Evolutionary conservation across 2,888 invertebrate species (phyloP), one percentile per base, ranked within the genome.

Genomic region (Gymnosoma rotundatum): DNA sequence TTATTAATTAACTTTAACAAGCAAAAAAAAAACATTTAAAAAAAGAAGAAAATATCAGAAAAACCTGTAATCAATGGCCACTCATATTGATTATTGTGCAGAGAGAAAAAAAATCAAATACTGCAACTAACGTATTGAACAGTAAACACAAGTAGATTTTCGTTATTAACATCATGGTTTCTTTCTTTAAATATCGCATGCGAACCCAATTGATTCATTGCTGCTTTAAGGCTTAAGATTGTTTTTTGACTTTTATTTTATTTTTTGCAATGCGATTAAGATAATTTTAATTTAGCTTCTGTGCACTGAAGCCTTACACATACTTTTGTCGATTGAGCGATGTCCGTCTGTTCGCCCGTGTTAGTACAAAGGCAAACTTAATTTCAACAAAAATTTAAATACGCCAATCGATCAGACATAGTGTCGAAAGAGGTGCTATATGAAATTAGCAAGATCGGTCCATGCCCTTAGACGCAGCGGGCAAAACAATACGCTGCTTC

Each of bases 171-270:
- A 78, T 61, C 69, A 61, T 69, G 61, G 1, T 10, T 12, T 42
- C 69, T 25, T 25, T 25, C 25, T 48, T 61, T 54, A 45, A 50
- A 70, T 70, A 70, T 63, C 56, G 69, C 83, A 83, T 67, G 78
- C 83, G 74, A 69, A 67, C 73, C 69, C 74, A 83, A 83, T 83
- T 64, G 74, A 78, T 83, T 78, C 63, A 83, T 83, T 78, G 74
- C 64, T 45, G 64, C 72, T 72, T 52, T 66, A 74, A 70, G 72
- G 58, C 76, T 72, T 60, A 60, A 82, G 36, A 72, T 52, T n/a
- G 45, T 36, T 25, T 25, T 25, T 25, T 25, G 3, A 54, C 7
- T 58, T 73, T 74, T 70, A 64, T 50, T 58, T 25, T 25, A 25
- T 25, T 25, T 25, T 25, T 25, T 25, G 25, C 25, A 25, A 25